A percentile compares a stretch with the other conserved stretches of the same genome.
Evolutionary conservation across 1,140 invertebrate species (phyloP).

Genomic region (Cherax destructor): DNA sequence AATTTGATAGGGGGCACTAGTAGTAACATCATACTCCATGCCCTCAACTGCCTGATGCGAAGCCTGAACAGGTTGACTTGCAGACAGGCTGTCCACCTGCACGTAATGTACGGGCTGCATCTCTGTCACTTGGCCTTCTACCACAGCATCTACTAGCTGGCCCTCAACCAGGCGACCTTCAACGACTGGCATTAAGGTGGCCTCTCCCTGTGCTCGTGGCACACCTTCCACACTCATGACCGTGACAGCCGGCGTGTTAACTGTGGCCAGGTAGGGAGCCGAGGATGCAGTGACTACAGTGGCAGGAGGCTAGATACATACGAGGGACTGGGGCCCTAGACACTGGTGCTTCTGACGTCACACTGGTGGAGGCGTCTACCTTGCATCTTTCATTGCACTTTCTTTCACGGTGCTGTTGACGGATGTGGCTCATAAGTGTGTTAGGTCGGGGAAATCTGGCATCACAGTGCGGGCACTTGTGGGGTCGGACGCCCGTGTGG

Average conservation of each 20-base stretch:
- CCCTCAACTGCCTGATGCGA: slow-evolving; percentile 14
- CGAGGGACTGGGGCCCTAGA: not conserved
- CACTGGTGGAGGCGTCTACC: not conserved
- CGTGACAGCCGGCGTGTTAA: slow-evolving; percentile 30
- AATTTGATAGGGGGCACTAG: slow-evolving; percentile 44
- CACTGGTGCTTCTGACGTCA: slow-evolving; percentile 10
- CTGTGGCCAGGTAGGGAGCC: slow-evolving; percentile 31
- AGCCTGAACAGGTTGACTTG: slow-evolving; percentile 31
- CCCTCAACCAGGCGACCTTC: slow-evolving; percentile 45
- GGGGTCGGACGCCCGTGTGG: slow-evolving; percentile 74
- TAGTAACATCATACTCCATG: slow-evolving; percentile 33
- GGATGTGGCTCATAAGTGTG: slow-evolving; percentile 63
- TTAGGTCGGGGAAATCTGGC: slow-evolving; percentile 60
- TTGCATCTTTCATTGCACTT: not conserved
- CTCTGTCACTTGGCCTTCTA: slow-evolving; percentile 51
- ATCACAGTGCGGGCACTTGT: slow-evolving; percentile 75
- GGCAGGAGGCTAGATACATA: slow-evolving; percentile 23
- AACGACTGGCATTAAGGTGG: slow-evolving; percentile 36
- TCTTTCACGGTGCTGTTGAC: slow-evolving; percentile 35
- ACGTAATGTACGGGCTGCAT: slow-evolving; percentile 63
- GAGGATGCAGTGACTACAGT: slow-evolving; percentile 9
- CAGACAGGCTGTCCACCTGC: slow-evolving; percentile 51
- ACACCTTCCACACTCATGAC: slow-evolving; percentile 39
- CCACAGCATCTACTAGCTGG: slow-evolving; percentile 49
- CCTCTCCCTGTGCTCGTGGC: not conserved